phyloP scores from a whole-genome alignment of 2,888 invertebrate genomes.

The Campopleginae sp. region DNA sequence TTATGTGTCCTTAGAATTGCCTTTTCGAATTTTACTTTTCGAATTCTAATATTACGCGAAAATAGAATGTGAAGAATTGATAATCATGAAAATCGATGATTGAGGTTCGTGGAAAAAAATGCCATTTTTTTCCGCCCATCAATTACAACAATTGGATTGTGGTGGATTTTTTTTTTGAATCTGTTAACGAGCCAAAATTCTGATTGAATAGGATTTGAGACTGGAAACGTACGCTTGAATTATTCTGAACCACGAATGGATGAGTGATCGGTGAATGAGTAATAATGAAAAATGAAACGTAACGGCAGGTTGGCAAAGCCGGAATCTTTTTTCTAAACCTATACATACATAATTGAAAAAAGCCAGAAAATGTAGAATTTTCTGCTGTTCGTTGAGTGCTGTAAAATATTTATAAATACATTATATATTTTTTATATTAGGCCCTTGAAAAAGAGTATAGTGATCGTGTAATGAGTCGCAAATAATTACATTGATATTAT shows the following conservation, averaged over 20 bases:
- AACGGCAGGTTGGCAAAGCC: neutral
- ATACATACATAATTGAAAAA: neutral
- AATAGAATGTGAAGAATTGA: neutral
- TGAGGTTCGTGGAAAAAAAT: neutral
- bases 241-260: neutral
- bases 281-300: neutral
- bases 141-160: too few relatives aligned
- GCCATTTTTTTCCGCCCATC: neutral
- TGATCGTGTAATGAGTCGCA: slow-evolving; percentile 46
- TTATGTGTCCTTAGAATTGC: neutral
- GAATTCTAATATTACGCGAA: neutral
- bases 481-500: slow-evolving; percentile 39
- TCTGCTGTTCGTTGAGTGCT: slow-evolving; percentile 43
- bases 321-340: neutral
- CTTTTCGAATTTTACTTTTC: neutral
- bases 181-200: neutral
- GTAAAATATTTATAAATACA: slow-evolving; percentile 64
- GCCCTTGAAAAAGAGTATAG: slow-evolving; percentile 9
- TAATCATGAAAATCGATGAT: neutral
- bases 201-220: neutral
- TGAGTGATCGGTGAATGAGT: slow-evolving; percentile 21
- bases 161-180: neutral
- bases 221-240: slow-evolving; percentile 1
- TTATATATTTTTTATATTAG: slow-evolving; percentile 64
- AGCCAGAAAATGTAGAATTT: slow-evolving; percentile 17